Evolutionary conservation across 2,797 vertebrate genomes (phyloP).

Genomic region (Myiotriccus ornatus): DNA sequence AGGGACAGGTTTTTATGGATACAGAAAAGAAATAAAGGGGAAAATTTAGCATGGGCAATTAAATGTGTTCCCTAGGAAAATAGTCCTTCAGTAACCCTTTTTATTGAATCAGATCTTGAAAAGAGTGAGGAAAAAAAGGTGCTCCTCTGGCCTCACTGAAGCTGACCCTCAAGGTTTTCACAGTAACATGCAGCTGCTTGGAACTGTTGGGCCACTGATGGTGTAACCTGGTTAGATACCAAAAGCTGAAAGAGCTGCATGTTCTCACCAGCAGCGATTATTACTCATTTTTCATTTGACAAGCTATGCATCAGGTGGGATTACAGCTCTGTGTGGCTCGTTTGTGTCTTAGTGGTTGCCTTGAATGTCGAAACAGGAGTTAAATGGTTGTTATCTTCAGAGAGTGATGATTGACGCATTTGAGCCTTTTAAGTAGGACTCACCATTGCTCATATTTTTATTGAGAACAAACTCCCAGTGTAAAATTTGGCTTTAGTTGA

Average conservation of each 20-base stretch:
- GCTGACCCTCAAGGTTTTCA: not conserved
- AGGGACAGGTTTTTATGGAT: not conserved
- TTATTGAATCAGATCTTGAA: not conserved
- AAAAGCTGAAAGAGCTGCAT: not conserved
- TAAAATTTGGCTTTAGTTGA: not conserved
- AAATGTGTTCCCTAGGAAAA: not conserved
- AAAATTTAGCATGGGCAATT: not conserved
- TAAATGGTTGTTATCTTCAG: not conserved
- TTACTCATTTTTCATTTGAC: not conserved
- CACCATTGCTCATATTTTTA: not conserved
- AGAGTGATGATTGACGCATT: not conserved
- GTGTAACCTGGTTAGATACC: not conserved
- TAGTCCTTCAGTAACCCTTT: not conserved
- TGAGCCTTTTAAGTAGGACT: not conserved
- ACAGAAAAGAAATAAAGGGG: not conserved
- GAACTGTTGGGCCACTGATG: not conserved
- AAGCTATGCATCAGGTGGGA: not conserved
- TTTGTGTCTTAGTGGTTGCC: not conserved
- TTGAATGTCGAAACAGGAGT: not conserved
- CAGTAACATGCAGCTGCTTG: fast-evolving
- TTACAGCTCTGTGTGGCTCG: not conserved
- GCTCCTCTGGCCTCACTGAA: not conserved
- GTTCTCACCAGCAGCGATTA: not conserved
- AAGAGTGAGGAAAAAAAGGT: not conserved
- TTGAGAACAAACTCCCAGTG: not conserved